Base-by-base conservation (phyloP, 2,113 vertebrate genomes). In the Sciurus niger region DNA sequence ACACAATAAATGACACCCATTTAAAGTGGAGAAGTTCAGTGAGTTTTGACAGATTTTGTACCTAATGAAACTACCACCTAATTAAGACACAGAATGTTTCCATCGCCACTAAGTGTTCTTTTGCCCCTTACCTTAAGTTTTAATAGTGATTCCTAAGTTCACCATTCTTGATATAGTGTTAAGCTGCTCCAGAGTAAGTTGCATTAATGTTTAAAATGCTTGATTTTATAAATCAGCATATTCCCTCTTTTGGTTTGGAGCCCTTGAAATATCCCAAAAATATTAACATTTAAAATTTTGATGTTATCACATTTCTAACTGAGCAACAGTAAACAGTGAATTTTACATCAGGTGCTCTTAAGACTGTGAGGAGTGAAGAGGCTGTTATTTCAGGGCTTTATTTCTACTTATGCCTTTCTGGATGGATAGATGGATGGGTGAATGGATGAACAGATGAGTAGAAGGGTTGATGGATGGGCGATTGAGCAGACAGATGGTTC, bases 241-340 rank as follows among this genome's bases (percentile, higher is more conserved):
- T 53, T 83, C 11, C 40, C 14, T 90, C 28, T 97, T 77, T 34
- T 30, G 22, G 48, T 92, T 78, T 37, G 12, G 43, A 96, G 84
- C 72, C 40, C 86, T 93, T 65, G 7, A 84, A 67, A 80, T 89
- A 90, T 28, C 40, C 60, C 86, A 0, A 78, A 32, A 91, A 84
- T 84, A 91, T 14, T 83, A 70, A 68, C 25, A 68, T 92, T 93
- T 34, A 85, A 95, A 95, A 96, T 86, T 48, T 6, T 76, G 25
- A 77, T 84, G n/a, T 60, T 88, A 74, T 60, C 30, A 63, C 4
- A 58, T 87, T 95, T 87, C 48, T 86, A 48, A 70, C 28, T 74
- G 60, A 96, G 46, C 8, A 46, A 78, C 8, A 46, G 28, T 60
- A 67, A 89, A 40, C 22, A 70, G 4, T 77, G 46, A 86, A 40